These are phyloP conservation scores for Equus quagga DNA, from an alignment of 2,113 vertebrate species.

Conservation along the genomic window DNA sequence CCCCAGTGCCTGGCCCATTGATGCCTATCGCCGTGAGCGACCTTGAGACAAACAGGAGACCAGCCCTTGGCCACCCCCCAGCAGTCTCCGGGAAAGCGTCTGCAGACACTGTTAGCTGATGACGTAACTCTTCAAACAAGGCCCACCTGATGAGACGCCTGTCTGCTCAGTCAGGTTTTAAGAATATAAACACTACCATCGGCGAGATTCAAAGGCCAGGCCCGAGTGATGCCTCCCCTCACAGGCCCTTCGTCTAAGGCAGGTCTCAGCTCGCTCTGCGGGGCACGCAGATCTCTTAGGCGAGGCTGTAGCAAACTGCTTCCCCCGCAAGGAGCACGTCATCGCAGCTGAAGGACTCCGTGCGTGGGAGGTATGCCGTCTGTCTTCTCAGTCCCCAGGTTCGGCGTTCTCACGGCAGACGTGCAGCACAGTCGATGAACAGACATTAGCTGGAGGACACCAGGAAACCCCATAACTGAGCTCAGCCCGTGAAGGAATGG, in stretches of 20 bases:
- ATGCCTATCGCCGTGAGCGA: rapidly evolving
- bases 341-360: too few species aligned
- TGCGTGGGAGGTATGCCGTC: rapidly evolving
- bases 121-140: not conserved
- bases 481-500: not conserved
- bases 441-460: not conserved
- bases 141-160: not conserved
- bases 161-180: constrained; percentile 40
- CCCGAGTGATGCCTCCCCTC: constrained; percentile 48
- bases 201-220: constrained; percentile 58
- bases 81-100: not conserved
- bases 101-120: not conserved
- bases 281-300: not conserved
- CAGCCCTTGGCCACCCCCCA: not conserved
- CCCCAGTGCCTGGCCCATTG: not conserved
- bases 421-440: rapidly evolving
- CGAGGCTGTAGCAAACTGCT: not conserved
- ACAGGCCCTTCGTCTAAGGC: not conserved
- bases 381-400: not conserved
- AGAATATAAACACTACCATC: constrained; percentile 48
- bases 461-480: not conserved
- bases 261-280: constrained; percentile 57
- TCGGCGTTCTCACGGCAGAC: not conserved
- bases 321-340: not conserved
- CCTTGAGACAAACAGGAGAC: not conserved